Conservation (phyloP, 2,797 vertebrate genomes). For the Podarcis lilfordi region DNA sequence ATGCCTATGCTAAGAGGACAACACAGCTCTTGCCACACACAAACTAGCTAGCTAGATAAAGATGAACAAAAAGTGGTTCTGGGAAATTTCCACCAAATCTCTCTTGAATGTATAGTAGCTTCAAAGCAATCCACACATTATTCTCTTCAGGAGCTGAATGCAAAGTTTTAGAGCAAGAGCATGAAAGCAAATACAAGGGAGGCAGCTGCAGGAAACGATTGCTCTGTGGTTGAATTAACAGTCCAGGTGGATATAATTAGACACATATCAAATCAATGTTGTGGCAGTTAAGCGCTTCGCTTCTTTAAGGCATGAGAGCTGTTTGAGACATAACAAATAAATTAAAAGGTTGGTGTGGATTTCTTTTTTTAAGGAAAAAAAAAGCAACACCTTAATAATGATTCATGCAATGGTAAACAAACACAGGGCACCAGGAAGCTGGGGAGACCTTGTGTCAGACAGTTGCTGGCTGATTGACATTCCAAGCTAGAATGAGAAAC, state of each 20-base stretch:
- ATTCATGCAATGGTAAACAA: slow-evolving; percentile 57
- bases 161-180: neutral
- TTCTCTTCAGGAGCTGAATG: slow-evolving; percentile 23
- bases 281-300: slow-evolving; percentile 52
- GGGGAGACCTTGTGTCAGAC: slow-evolving; percentile 40
- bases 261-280: slow-evolving; percentile 45
- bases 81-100: neutral
- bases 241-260: slow-evolving; percentile 56
- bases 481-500: slow-evolving; percentile 46
- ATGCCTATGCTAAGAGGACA: no score
- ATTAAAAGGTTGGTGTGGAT: slow-evolving; percentile 8
- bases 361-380: neutral
- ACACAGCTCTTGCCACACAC: no score
- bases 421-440: slow-evolving; percentile 1
- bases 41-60: no score
- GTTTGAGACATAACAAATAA: slow-evolving; percentile 49
- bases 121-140: neutral
- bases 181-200: slow-evolving; percentile 41
- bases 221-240: slow-evolving; percentile 33
- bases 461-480: slow-evolving; percentile 51
- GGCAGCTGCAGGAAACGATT: slow-evolving; percentile 21
- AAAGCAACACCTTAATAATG: slow-evolving; percentile 23
- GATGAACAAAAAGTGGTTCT: neutral
- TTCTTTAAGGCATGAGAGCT: slow-evolving; percentile 51
- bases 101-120: slow-evolving; percentile 26